phyloP scores from a whole-genome alignment of 2,888 invertebrate species.

The Meganola albula region DNA sequence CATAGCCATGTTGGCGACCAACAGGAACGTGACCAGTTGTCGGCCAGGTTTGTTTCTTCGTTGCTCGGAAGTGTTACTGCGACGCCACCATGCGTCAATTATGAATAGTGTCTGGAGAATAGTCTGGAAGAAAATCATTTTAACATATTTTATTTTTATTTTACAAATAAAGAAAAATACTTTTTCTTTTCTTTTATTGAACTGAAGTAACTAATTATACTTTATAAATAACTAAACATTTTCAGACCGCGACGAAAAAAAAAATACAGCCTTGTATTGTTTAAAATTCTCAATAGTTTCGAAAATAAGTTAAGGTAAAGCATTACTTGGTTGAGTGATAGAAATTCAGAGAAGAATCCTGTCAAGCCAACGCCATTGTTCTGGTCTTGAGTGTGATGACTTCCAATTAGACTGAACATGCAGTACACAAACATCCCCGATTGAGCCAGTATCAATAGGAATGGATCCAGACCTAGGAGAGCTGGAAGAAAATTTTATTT shows the following conservation, averaged over 20 bases:
- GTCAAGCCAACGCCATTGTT: constrained; percentile 77
- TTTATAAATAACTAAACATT: no score
- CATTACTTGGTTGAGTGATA: constrained; percentile 82
- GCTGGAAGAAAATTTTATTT: constrained; percentile 45
- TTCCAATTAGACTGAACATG: constrained; percentile 91
- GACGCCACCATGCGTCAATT: constrained; percentile 84
- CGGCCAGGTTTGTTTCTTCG: constrained; percentile 87
- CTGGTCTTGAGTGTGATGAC: constrained; percentile 78
- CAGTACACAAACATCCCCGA: constrained; percentile 93
- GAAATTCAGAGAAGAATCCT: constrained; percentile 84
- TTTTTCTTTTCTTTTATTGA: no score
- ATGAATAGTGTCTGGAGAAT: constrained; percentile 89
- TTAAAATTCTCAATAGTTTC: no score
- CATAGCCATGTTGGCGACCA: constrained; percentile 89
- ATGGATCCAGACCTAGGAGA: constrained; percentile 82
- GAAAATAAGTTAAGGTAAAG: no score
- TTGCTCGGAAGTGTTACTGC: constrained; percentile 84
- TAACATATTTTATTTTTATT: no score
- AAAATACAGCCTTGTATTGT: no score
- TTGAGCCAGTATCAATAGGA: constrained; percentile 90
- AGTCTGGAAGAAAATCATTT: constrained; percentile 79
- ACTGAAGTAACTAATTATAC: no score
- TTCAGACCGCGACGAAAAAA: no score
- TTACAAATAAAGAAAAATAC: no score
- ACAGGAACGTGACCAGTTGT: constrained; percentile 89